phyloP scores from a whole-genome alignment of 2,113 vertebrate species.

The Camelus dromedarius region DNA sequence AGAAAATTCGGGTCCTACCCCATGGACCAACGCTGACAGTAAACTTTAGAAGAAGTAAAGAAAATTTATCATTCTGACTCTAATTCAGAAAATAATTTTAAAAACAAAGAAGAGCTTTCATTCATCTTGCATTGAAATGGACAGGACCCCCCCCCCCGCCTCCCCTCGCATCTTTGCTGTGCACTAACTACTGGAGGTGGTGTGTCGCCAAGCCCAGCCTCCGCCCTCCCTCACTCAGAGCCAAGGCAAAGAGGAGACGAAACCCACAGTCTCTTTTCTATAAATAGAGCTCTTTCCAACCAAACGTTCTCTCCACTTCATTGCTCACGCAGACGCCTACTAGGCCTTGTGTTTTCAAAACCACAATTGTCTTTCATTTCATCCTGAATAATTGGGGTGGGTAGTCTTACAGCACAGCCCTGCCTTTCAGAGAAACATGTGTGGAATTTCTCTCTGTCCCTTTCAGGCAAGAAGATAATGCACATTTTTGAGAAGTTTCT shows the following conservation, averaged over 20 bases:
- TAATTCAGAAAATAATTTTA: background rate
- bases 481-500: background rate
- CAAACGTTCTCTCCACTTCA: background rate
- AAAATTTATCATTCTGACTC: background rate
- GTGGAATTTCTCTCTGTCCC: background rate
- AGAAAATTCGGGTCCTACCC: background rate
- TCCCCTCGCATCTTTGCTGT: background rate
- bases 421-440: background rate
- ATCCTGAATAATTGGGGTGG: too few species aligned
- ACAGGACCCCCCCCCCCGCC: too few species aligned
- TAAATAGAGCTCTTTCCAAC: background rate
- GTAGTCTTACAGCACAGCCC: background rate
- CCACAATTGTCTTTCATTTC: background rate
- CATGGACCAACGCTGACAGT: accelerated
- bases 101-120: background rate
- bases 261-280: background rate
- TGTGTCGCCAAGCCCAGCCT: accelerated
- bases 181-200: background rate
- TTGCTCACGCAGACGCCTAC: background rate
- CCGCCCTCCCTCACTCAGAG: background rate
- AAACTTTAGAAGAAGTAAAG: background rate
- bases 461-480: background rate
- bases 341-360: background rate
- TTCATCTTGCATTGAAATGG: background rate
- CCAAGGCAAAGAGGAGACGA: background rate